Evolutionary conservation across 2,888 invertebrate species (phyloP), one percentile per base, ranked within the genome.

Genomic region (Sesamia inferens): DNA sequence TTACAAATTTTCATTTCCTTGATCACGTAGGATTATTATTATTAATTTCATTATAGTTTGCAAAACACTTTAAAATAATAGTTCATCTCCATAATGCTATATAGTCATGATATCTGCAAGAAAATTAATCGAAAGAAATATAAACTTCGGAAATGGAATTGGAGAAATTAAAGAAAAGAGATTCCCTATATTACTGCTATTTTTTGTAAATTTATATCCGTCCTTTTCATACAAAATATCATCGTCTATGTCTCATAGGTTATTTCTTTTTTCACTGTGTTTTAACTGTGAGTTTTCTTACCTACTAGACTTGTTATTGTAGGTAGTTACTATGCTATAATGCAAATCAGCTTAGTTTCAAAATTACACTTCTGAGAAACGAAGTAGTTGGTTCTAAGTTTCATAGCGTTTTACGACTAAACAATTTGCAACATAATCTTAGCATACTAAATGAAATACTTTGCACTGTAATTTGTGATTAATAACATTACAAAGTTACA

Each of bases 291-390:
- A n/a, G n/a, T n/a, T n/a, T n/a, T n/a, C n/a, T n/a, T n/a, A n/a
- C 44, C n/a, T 54, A 47, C 19, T 31, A 31, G 31, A 10, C 11
- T 54, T 61, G 16, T 76, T 22, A 16, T 58, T 54, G 42, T 22
- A 54, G 16, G 42, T 47, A 44, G 44, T 11, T 62, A 39, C 72
- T 54, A 42, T 62, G 78, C 65, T 63, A 47, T 22, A 74, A 55
- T 75, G 78, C 80, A 78, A 66, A 76, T 78, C 48, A 72, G 55
- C 73, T 76, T 76, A 78, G 78, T 76, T 76, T 65, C 76, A 72
- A 72, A 78, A 76, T 78, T 76, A 76, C 72, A 78, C 65, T 76
- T 78, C 78, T 24, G 65, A 66, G 78, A 62, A 66, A 78, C 78
- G 19, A 57, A 72, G 65, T 62, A 76, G 61, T 76, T 72, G 22